Conservation (phyloP, 92 coral and sea anemone species). For the Siderastrea siderea region DNA sequence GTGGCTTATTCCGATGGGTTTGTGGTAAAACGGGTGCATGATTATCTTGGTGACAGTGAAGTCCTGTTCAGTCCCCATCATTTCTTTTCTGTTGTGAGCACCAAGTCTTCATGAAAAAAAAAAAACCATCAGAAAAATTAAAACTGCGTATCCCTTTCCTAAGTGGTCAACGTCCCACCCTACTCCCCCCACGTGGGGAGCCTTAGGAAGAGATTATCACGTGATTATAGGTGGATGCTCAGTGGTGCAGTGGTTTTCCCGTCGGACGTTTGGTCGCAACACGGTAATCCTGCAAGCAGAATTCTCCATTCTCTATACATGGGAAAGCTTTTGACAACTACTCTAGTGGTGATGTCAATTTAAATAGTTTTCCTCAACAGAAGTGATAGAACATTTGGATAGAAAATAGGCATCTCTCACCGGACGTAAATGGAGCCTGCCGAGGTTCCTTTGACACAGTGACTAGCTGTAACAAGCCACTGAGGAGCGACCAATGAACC, state of each 20-base stretch:
- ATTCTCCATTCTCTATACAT: too few species aligned
- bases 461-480: constrained; percentile 74
- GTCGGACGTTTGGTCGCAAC: too few species aligned
- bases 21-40: constrained; percentile 57
- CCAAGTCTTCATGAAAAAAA: constrained; percentile 39
- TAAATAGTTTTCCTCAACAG: too few species aligned
- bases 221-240: too few species aligned
- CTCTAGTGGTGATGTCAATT: too few species aligned
- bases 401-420: background rate
- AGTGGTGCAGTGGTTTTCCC: too few species aligned
- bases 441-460: constrained; percentile 59
- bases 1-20: constrained; percentile 53
- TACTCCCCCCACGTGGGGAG: too few species aligned
- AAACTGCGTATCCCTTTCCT: background rate
- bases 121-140: background rate
- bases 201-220: too few species aligned
- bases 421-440: constrained; percentile 40
- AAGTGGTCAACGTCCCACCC: too few species aligned
- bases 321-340: too few species aligned
- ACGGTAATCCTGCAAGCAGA: too few species aligned
- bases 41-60: constrained; percentile 48
- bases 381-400: too few species aligned
- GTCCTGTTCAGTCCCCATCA: constrained; percentile 53
- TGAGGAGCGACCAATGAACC: constrained; percentile 68
- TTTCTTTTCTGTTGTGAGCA: constrained; percentile 40